Evolutionary conservation across 92 coral and sea anemone genomes (phyloP).

Genomic region (Bergia sp.): DNA sequence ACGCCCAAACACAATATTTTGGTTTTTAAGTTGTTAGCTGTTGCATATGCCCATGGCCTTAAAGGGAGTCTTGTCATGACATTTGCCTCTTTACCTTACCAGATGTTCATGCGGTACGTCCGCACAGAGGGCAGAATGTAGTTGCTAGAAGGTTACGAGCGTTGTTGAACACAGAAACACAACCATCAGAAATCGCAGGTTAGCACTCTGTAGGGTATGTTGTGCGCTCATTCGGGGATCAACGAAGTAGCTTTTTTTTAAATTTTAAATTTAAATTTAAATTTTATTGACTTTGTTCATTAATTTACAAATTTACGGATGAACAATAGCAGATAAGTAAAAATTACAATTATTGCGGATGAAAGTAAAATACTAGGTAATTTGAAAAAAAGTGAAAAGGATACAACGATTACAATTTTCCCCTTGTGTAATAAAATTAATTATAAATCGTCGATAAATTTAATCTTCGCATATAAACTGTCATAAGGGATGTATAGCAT

Average conservation of each 20-base stretch:
- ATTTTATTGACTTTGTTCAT: neutral
- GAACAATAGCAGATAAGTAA: no score
- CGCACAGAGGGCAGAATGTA: conserved; percentile 85
- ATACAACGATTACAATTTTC: no score
- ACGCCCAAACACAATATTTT: neutral
- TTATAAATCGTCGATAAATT: no score
- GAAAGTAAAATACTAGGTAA: no score
- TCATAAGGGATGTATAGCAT: no score
- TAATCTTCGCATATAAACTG: no score
- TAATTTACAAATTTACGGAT: neutral
- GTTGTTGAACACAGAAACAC: conserved; percentile 71
- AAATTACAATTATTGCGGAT: no score
- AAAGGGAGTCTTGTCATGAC: neutral
- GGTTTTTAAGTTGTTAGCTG: neutral
- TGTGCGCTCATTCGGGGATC: neutral
- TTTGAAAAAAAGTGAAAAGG: no score
- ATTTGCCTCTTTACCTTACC: neutral
- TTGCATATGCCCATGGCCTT: no score
- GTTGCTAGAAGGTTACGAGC: conserved; percentile 92
- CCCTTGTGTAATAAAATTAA: no score
- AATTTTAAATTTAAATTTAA: neutral
- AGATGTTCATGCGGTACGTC: conserved; percentile 84
- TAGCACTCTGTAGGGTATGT: neutral
- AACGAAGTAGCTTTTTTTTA: no score
- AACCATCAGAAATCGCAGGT: conserved; percentile 95